Base-by-base conservation (phyloP, 1,140 invertebrate genomes). In the Globodera rostochiensis region DNA sequence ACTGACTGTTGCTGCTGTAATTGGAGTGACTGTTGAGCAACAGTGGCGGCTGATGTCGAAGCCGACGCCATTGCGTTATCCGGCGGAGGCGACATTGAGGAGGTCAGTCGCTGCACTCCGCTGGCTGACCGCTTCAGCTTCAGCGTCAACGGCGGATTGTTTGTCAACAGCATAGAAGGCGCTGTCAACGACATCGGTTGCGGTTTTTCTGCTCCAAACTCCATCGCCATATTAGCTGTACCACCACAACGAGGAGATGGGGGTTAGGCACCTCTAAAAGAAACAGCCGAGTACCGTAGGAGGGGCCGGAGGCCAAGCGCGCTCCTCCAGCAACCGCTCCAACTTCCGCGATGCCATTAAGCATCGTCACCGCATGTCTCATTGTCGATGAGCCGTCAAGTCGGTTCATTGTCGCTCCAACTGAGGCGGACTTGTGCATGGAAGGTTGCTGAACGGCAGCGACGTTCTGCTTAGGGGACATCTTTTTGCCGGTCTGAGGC, bases 361-460 rank as follows among this genome's bases (percentile, higher is more conserved):
- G 25, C 69, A 71, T 36, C 13, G 69, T 9, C 69, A 0, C 15
- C 19, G 57, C n/a, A 5, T 19, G 57, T 25, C 46, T 67, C 15
- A 50, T 21, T 15, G 36, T 11, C 53, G 80, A 46, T 36, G 75
- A 79, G 15, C 6, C 60, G 19, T 46, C 71, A 45, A 80, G 64
- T 25, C 45, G 45, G 36, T 53, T 46, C 21, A 80, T 13, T 4
- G 36, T 6, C 6, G 67, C 78, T 66, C 75, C 77, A 15, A 80
- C 79, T 19, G 79, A 80, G n/a, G 73, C 79, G 21, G 79, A 80
- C 25, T 80, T 80, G 47, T 80, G 79, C 36, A 80, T 47, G 74
- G 36, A 60, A 79, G 77, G 9, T 45, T 64, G 79, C 77, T 71
- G 69, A 21, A 66, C 25, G 13, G 47, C 45, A 7, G 83, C 50